Evolutionary conservation across 2,888 invertebrate genomes (phyloP), one percentile per base, ranked within the genome.

Genomic region (Drosophila phalerata): DNA sequence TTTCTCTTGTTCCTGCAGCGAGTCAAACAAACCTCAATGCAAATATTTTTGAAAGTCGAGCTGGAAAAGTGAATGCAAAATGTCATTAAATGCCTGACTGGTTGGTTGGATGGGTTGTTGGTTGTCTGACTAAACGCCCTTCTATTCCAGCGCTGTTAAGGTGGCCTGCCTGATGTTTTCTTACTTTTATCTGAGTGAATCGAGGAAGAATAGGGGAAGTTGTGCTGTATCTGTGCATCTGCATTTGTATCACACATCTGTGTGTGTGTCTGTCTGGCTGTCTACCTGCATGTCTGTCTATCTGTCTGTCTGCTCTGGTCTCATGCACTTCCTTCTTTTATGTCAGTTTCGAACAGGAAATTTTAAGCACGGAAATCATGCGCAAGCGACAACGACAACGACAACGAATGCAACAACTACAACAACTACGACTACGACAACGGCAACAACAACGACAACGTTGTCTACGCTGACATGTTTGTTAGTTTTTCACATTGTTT

Each of bases 271-370:
- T 10, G 17, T 3, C 42, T 45, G 37, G 32, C 28, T 71, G 67
- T 49, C 58, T 62, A 53, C 58, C 70, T 58, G 55, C 52, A 43
- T 65, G 45, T 13, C 47, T 38, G 28, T 30, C 63, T 63, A 48
- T 47, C 55, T 52, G 56, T 47, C 53, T 45, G 45, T 65, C 61
- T 63, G 73, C 17, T 48, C 65, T 62, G 73, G 73, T 79, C 72
- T 62, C 19, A 49, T 55, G 69, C 47, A 66, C 68, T 64, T 64
- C 68, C 63, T 48, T 67, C 69, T 81, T 81, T 81, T 71, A 85
- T 81, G 82, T 73, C 79, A 80, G 78, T 85, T 86, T 79, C 79
- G 81, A 81, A 79, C 79, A 52, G 84, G 86, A 84, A 84, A 84
- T 84, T 84, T 84, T 81, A 73, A 69, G 86, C 74, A 81, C 79